Conservation (phyloP, 2,888 invertebrate species). For the Lysandra coridon region DNA sequence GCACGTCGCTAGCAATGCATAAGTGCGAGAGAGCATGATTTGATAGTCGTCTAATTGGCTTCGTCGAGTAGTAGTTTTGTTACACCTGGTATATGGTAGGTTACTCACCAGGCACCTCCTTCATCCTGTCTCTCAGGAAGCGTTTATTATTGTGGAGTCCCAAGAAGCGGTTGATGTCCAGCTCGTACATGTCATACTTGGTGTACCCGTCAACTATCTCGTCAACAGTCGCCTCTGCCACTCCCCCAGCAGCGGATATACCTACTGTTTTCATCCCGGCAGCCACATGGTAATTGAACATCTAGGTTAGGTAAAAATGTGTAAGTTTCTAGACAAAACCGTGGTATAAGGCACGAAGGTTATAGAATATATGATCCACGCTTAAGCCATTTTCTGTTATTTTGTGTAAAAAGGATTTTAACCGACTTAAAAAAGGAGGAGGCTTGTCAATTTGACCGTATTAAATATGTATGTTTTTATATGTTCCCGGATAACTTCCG, state of each 20-base stretch:
- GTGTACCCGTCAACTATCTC: constrained; percentile 91
- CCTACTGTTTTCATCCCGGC: constrained; percentile 98
- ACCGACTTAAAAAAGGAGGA: too few relatives aligned
- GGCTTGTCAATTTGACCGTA: too few relatives aligned
- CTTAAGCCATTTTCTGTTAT: too few relatives aligned
- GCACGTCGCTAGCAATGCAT: too few relatives aligned
- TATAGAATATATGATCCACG: too few relatives aligned
- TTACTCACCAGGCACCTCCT: constrained; percentile 90
- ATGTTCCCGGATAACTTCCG: too few relatives aligned
- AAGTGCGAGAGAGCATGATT: too few relatives aligned
- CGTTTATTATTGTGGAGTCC: constrained; percentile 97
- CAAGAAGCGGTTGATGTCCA: constrained; percentile 94
- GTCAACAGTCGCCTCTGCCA: constrained; percentile 94
- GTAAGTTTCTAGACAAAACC: not conserved
- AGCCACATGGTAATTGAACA: constrained; percentile 93
- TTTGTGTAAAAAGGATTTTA: too few relatives aligned
- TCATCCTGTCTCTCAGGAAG: constrained; percentile 93
- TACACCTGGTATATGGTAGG: not conserved
- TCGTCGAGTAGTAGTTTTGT: too few relatives aligned
- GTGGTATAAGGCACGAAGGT: not conserved
- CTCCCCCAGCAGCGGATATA: constrained; percentile 96
- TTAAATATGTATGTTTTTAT: too few relatives aligned
- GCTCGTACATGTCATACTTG: constrained; percentile 90
- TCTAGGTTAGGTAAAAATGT: constrained; percentile 65
- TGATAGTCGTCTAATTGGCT: too few relatives aligned